These are phyloP conservation scores for Scylla paramamosain DNA, from an alignment of 1,140 invertebrate genomes.

Conservation along the genomic window DNA sequence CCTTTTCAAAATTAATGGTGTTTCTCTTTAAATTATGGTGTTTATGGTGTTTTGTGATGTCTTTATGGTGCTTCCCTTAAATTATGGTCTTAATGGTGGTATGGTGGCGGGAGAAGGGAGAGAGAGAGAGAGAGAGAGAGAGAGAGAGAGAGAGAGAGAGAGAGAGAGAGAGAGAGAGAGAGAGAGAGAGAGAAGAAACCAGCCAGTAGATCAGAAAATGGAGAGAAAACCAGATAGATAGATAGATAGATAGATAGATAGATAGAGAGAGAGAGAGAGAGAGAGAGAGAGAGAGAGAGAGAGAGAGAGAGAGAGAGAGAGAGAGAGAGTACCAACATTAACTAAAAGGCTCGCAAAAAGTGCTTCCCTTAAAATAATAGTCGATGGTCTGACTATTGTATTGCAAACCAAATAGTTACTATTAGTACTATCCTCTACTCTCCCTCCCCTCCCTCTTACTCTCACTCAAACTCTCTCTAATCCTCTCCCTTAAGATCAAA, in stretches of 20 bases:
- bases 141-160: slow-evolving; percentile 29
- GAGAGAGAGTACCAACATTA: not conserved
- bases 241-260: not conserved
- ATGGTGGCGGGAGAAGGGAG: too few relatives aligned
- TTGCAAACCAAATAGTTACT: not conserved
- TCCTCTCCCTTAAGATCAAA: not conserved
- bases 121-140: not conserved
- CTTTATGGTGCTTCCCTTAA: too few relatives aligned
- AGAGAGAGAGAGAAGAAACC: slow-evolving; percentile 32
- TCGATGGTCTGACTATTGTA: slow-evolving; percentile 17
- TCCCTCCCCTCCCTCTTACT: not conserved
- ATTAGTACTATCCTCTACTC: not conserved
- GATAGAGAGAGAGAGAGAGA: slow-evolving; percentile 30
- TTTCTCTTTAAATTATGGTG: not conserved
- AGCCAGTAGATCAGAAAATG: not conserved
- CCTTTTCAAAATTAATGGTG: not conserved
- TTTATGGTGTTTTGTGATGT: not conserved
- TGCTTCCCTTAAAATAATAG: slow-evolving; percentile 50
- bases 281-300: slow-evolving; percentile 41
- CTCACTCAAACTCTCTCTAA: not conserved
- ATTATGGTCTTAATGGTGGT: too few relatives aligned
- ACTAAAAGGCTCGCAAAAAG: not conserved
- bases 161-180: not conserved
- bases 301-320: not conserved
- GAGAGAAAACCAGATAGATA: not conserved